Evolutionary conservation across 1,140 invertebrate genomes (phyloP).

Genomic region (Pteromalus puparum): DNA sequence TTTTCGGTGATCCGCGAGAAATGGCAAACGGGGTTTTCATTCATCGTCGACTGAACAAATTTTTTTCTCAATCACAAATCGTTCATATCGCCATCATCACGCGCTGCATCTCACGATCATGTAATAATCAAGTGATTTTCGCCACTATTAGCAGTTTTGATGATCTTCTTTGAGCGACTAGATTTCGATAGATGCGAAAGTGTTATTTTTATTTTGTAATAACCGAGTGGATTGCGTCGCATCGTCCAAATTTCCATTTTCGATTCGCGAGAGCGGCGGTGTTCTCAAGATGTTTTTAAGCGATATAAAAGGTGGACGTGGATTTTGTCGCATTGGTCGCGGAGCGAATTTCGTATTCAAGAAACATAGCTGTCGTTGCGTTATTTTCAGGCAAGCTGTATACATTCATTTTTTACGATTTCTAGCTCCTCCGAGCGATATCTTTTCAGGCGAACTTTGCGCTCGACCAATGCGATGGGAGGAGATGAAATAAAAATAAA

Average conservation of each 20-base stretch:
- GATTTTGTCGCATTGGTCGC: not conserved
- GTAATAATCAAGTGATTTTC: slow-evolving; percentile 11
- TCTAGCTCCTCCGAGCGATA: not conserved
- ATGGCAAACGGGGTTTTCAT: not conserved
- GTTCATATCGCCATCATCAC: not conserved
- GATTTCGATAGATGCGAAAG: not conserved
- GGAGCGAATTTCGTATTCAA: not conserved
- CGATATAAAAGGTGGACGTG: too few relatives aligned
- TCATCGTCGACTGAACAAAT: slow-evolving; percentile 21
- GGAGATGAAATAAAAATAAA: slow-evolving; percentile 12
- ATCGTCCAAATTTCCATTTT: not conserved
- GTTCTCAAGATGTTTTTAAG: not conserved
- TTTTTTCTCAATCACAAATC: slow-evolving; percentile 8
- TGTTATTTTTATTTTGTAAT: not conserved
- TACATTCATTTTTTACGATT: too few relatives aligned
- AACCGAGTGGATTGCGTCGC: not conserved
- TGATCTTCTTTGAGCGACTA: slow-evolving; percentile 7
- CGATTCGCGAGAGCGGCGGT: not conserved
- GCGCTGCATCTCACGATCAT: not conserved
- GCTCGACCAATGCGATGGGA: slow-evolving; percentile 19
- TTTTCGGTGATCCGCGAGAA: not conserved
- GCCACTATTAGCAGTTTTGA: slow-evolving; percentile 28
- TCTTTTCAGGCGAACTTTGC: not conserved
- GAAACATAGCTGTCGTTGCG: not conserved
- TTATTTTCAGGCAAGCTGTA: too few relatives aligned